Base-by-base conservation (phyloP, 2,113 vertebrate species). In the Ursus arctos region DNA sequence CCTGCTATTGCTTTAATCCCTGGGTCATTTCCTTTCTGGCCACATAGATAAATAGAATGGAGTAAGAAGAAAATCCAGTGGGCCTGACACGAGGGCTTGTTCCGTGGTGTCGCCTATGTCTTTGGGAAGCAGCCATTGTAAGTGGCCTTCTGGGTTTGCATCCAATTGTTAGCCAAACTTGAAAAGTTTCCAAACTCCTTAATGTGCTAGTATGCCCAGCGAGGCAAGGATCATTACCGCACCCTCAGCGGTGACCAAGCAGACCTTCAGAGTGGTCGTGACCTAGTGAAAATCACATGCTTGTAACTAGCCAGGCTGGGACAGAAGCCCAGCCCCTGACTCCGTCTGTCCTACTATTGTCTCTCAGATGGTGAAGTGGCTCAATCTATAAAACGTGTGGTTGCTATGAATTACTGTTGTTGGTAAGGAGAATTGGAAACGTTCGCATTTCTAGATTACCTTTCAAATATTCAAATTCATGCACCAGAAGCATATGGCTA, bases 401-500 rank as follows among this genome's bases (percentile, higher is more conserved):
- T 96, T 97, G 97, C 97, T 97, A 88, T 67, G 96, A 97, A 88
- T 79, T 12, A 53, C 92, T 63, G 84, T 61, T 94, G 95, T 97
- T 88, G 96, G 77, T 77, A 94, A 96, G 97, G 94, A 85, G 96
- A 80, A 31, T 47, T 83, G 96, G 96, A 95, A 97, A 91, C 94
- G 28, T 36, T 85, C 80, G 95, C 81, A 9, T 98, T 97, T 96
- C 98, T 98, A 94, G 98, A 97, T 98, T 97, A 97, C 97, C 94
- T 98, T 98, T 97, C 97, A 97, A 53, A 97, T 97, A 98, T 98
- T 97, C 97, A 98, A 91, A 98, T 98, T 74, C 95, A 95, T 88
- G 94, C 88, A 83, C 65, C 94, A 97, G 94, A 18, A 95, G 93
- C 98, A 97, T 97, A 97, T 98, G 98, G 97, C 97, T 83, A 61